phyloP scores from a whole-genome alignment of 2,113 vertebrate species.

The Ageneiosus marmoratus region DNA sequence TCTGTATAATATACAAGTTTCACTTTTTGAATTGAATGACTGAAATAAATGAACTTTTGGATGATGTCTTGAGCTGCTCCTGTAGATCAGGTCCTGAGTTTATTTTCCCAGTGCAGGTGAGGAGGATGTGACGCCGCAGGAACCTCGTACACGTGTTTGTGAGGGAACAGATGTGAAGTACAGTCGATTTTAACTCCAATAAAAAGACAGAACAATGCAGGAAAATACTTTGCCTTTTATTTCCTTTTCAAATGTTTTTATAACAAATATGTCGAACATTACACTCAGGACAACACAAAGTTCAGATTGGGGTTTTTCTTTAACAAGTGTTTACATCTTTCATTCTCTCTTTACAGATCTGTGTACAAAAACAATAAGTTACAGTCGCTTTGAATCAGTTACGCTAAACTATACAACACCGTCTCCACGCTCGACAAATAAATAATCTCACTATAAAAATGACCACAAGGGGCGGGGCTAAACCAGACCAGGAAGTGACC shows the following conservation, averaged over 20 bases:
- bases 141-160: no score
- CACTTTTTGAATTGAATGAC: no score
- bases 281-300: conserved; percentile 95
- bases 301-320: conserved; percentile 84
- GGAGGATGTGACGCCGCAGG: no score
- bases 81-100: no score
- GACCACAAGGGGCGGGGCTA: conserved; percentile 58
- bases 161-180: no score
- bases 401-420: conserved; percentile 87
- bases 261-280: conserved; percentile 89
- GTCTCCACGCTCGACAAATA: conserved; percentile 72
- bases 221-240: conserved; percentile 91
- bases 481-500: conserved; percentile 1
- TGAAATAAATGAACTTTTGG: no score
- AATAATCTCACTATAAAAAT: conserved; percentile 71
- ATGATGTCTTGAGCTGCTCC: no score
- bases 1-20: no score
- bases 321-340: conserved; percentile 93
- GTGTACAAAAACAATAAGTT: conserved; percentile 99
- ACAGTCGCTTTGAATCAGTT: conserved; percentile 88
- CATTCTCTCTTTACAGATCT: conserved; percentile 87
- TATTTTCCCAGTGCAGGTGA: no score
- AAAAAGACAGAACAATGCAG: conserved; percentile 68
- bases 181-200: no score
- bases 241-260: conserved; percentile 74